A percentile compares a stretch with the other conserved stretches of the same genome.
Evolutionary conservation across 2,888 invertebrate genomes (phyloP).

Genomic region (Bombylius major): DNA sequence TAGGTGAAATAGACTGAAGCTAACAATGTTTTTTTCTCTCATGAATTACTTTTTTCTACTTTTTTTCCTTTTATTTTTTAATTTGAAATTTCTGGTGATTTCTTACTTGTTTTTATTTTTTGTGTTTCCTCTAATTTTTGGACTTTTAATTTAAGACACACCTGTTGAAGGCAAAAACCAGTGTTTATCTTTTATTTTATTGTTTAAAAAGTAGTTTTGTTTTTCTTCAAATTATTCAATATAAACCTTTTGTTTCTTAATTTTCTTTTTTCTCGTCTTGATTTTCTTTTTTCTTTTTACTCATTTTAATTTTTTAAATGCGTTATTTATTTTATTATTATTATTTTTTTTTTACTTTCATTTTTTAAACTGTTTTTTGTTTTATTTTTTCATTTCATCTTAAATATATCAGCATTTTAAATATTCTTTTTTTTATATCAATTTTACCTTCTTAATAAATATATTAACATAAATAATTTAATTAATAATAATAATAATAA

Average conservation of each 20-base stretch:
- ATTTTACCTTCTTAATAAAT: too few species aligned
- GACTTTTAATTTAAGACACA: too few species aligned
- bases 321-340: not conserved
- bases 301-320: not conserved
- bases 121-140: too few species aligned
- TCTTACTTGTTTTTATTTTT: too few species aligned
- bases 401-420: not conserved
- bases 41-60: too few species aligned
- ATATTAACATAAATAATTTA: too few species aligned
- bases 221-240: not conserved
- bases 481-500: too few species aligned
- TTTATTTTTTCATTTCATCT: not conserved
- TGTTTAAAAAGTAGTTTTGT: not conserved
- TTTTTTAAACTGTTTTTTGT: not conserved
- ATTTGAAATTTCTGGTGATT: too few species aligned
- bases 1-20: too few species aligned
- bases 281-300: not conserved
- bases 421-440: too few species aligned
- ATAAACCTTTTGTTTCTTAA: not conserved
- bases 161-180: constrained; percentile 10
- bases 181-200: not conserved
- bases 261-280: not conserved
- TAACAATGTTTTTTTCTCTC: too few species aligned
- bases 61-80: too few species aligned
- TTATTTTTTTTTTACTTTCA: not conserved